Evolutionary conservation across 2,113 vertebrate genomes (phyloP).

Genomic region (Lycaon pictus): DNA sequence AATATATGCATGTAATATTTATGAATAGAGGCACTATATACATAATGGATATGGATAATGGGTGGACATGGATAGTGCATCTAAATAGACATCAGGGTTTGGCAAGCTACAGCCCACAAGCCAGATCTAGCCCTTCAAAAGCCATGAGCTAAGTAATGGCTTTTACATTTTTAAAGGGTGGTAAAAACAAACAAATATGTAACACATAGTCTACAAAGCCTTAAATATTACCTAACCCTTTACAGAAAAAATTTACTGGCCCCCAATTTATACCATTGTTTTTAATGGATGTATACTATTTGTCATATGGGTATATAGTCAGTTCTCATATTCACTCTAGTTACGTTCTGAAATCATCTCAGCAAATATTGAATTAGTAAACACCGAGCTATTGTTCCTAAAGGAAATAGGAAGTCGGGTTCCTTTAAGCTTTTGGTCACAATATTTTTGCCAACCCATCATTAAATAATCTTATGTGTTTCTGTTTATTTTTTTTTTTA

Average conservation of each 20-base stretch:
- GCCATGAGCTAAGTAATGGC: not conserved
- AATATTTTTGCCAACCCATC: not conserved
- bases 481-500: too few species aligned
- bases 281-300: not conserved
- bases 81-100: not conserved
- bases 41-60: not conserved
- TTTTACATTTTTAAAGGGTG: not conserved
- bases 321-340: not conserved
- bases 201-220: not conserved
- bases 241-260: not conserved
- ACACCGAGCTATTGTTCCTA: not conserved
- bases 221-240: not conserved
- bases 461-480: not conserved
- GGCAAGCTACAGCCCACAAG: not conserved
- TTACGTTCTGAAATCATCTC: not conserved
- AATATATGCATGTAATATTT: not conserved
- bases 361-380: not conserved
- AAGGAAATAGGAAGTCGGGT: not conserved
- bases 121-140: not conserved
- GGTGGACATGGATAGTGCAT: not conserved
- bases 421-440: not conserved
- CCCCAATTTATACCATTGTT: not conserved
- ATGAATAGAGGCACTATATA: not conserved
- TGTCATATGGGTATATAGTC: not conserved
- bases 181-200: slow-evolving; percentile 7